Evolutionary conservation across 2,113 vertebrate genomes (phyloP), one percentile per base, ranked within the genome.

Genomic region (Alectura lathami): DNA sequence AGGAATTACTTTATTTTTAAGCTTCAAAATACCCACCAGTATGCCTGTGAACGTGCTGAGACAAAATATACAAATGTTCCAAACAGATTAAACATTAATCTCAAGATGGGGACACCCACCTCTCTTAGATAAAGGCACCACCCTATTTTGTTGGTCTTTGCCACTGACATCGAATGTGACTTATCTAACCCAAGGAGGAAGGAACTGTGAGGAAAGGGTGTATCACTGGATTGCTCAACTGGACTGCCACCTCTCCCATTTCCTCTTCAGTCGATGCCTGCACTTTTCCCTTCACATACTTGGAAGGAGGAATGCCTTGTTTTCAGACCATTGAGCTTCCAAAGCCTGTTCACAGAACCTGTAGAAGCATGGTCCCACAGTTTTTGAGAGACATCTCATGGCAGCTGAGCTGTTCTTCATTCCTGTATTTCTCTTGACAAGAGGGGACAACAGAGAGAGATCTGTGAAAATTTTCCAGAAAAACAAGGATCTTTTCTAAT

Each of bases 221-320:
- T 95, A 91, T 92, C 22, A 0, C 63, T 83, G 72, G 45, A 68
- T 53, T 84, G 82, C 62, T 91, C 80, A 81, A 94, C 83, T 94
- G 78, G 82, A 91, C 75, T 57, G 32, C 83, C 57, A 96, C 94
- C 96, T 97, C 94, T 95, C 94, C 95, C 91, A 96, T 90, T 97
- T 96, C 93, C 91, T 78, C 60, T 90, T 84, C 64, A 67, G 45
- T 76, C 48, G 87, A 32, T 86, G 80, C 60, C 66, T 88, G 27
- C 42, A 91, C 79, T 84, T 96, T 97, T 82, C 43, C 47, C 60
- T 76, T 82, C 72, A 43, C 50, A 62, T 50, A 56, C 70, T 79
- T 70, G 79, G 77, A 95, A 96, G 48, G 47, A 63, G 21, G 30
- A 87, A 81, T 26, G 50, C 66, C 64, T 40, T 89, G 45, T 93